Evolutionary conservation across 2,888 invertebrate genomes (phyloP).

Genomic region (Leucophora obtusa): DNA sequence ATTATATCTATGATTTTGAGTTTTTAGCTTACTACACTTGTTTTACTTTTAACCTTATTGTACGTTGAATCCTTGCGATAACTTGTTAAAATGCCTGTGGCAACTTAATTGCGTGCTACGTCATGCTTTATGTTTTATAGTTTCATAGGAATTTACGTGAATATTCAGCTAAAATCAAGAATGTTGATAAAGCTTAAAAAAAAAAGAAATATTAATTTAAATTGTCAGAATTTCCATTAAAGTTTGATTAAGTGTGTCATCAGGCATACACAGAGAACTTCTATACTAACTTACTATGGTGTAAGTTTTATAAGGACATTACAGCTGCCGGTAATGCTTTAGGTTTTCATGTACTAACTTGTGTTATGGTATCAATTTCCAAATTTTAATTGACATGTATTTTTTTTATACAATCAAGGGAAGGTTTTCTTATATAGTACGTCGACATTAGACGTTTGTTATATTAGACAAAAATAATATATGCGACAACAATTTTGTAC

Average conservation of each 20-base stretch:
- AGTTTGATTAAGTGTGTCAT: conserved; percentile 53
- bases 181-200: conserved; percentile 17
- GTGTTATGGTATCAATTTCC: conserved; percentile 30
- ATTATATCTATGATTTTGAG: not conserved
- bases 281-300: not conserved
- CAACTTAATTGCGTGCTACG: conserved; percentile 54
- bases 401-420: not conserved
- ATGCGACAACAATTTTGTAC: no score
- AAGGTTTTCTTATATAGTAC: not conserved
- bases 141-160: conserved; percentile 18
- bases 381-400: conserved; percentile 2
- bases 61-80: conserved; percentile 3
- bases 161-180: conserved; percentile 8
- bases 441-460: no score
- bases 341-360: conserved; percentile 22
- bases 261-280: not conserved
- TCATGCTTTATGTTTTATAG: not conserved
- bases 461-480: no score
- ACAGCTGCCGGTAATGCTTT: conserved; percentile 25
- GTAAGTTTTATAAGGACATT: conserved; percentile 22
- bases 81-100: conserved; percentile 55
- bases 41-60: not conserved
- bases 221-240: conserved; percentile 54
- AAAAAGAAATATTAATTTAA: conserved; percentile 45
- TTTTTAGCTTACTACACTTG: not conserved